Evolutionary conservation across 1,140 invertebrate species (phyloP).

Genomic region (Ruditapes philippinarum): DNA sequence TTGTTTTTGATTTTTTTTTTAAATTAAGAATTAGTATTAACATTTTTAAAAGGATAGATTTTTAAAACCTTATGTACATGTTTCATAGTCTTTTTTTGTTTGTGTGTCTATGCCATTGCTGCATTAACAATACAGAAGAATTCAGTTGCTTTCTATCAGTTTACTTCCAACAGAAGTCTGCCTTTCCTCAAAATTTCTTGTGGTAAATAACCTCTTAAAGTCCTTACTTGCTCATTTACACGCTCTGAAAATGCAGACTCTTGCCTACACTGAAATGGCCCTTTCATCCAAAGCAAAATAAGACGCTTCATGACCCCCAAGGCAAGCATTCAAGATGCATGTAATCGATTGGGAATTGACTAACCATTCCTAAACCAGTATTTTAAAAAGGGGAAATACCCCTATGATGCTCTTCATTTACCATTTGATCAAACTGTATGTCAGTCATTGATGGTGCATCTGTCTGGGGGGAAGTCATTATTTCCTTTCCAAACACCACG

Average conservation of each 20-base stretch:
- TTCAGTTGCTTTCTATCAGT: slow-evolving; percentile 87
- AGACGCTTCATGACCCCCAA: slow-evolving; percentile 85
- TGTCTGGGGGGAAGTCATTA: slow-evolving; percentile 72
- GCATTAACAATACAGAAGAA: too few relatives aligned
- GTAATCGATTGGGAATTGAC: slow-evolving; percentile 83
- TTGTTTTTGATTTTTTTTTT: too few relatives aligned
- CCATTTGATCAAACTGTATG: slow-evolving; percentile 70
- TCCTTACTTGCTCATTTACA: slow-evolving; percentile 54
- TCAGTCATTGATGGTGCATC: slow-evolving; percentile 69
- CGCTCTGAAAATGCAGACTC: neutral
- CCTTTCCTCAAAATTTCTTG: slow-evolving; percentile 86
- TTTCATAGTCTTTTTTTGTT: too few relatives aligned
- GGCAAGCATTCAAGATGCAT: slow-evolving; percentile 86
- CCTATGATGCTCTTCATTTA: slow-evolving; percentile 82
- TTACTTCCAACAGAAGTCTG: slow-evolving; percentile 81
- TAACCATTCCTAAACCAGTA: slow-evolving; percentile 80
- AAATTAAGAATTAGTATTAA: too few relatives aligned
- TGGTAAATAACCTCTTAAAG: slow-evolving; percentile 74
- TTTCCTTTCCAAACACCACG: slow-evolving; percentile 60
- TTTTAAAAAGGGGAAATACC: slow-evolving; percentile 73
- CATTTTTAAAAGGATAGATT: too few relatives aligned
- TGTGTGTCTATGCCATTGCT: too few relatives aligned
- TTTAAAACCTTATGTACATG: too few relatives aligned
- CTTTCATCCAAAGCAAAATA: slow-evolving; percentile 77
- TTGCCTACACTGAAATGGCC: slow-evolving; percentile 50